Evolutionary conservation across 2,888 invertebrate genomes (phyloP).

Genomic region (Nudaria mundana): DNA sequence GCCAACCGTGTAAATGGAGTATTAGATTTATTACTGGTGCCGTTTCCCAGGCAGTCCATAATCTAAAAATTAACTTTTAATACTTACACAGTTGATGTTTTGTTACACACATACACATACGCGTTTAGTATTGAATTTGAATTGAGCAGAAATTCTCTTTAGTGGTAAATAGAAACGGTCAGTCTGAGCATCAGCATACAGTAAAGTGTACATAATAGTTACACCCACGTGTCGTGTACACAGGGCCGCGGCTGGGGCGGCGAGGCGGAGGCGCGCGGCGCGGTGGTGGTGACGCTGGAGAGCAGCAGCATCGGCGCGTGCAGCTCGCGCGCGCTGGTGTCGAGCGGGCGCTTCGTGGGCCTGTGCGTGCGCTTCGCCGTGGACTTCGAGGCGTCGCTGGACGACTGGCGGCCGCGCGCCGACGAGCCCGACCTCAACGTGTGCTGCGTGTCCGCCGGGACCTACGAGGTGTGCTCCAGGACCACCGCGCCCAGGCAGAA

Average conservation of each 20-base stretch:
- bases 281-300: slow-evolving; percentile 97
- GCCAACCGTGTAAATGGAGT: no score
- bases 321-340: slow-evolving; percentile 95
- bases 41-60: no score
- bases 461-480: slow-evolving; percentile 97
- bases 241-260: slow-evolving; percentile 3
- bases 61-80: no score
- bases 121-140: no score
- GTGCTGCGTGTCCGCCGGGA: slow-evolving; percentile 99
- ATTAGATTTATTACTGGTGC: no score
- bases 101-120: no score
- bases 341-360: slow-evolving; percentile 90
- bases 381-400: slow-evolving; percentile 97
- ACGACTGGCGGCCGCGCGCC: slow-evolving; percentile 98
- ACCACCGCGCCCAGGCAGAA: slow-evolving; percentile 93
- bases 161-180: no score
- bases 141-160: no score
- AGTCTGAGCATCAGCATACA: no score
- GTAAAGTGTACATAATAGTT: no score
- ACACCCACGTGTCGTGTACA: background rate
- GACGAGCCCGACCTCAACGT: slow-evolving; percentile 92
- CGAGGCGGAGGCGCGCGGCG: slow-evolving; percentile 91
- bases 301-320: slow-evolving; percentile 97
- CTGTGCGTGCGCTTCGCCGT: slow-evolving; percentile 97
- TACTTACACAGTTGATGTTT: no score